Conservation (phyloP, 1,140 invertebrate species). For the Vanessa atalanta region DNA sequence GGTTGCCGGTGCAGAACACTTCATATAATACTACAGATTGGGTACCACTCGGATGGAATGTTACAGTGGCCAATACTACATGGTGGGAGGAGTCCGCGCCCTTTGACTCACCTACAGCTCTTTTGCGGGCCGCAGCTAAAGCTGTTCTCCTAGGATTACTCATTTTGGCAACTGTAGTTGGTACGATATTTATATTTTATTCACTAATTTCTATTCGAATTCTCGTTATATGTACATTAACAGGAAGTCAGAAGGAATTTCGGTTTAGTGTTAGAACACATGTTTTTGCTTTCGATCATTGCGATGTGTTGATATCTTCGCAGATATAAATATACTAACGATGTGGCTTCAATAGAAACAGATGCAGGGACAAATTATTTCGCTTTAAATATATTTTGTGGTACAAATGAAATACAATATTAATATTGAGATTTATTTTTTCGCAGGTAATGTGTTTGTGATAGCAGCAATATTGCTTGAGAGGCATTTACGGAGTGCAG, state of each 20-base stretch:
- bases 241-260: conserved; percentile 20
- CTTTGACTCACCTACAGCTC: conserved; percentile 66
- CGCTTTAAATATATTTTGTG: too few species aligned
- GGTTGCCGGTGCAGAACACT: conserved; percentile 53
- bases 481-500: conserved; percentile 91
- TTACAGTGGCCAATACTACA: conserved; percentile 57
- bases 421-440: background rate
- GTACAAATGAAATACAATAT: too few species aligned
- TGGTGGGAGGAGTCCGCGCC: conserved; percentile 67
- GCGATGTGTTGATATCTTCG: background rate
- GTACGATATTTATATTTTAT: conserved; percentile 47
- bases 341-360: background rate
- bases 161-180: conserved; percentile 77
- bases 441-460: conserved; percentile 95
- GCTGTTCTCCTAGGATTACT: conserved; percentile 75
- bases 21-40: conserved; percentile 61
- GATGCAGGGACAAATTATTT: background rate
- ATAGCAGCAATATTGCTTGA: conserved; percentile 96
- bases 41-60: conserved; percentile 56
- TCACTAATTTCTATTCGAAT: conserved; percentile 17
- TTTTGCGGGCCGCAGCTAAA: conserved; percentile 72
- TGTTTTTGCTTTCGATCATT: conserved; percentile 13
- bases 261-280: conserved; percentile 5
- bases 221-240: conserved; percentile 9
- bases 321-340: conserved; percentile 4